Base-by-base conservation (phyloP, 1,140 invertebrate species). In the Aradophagus sp. region DNA sequence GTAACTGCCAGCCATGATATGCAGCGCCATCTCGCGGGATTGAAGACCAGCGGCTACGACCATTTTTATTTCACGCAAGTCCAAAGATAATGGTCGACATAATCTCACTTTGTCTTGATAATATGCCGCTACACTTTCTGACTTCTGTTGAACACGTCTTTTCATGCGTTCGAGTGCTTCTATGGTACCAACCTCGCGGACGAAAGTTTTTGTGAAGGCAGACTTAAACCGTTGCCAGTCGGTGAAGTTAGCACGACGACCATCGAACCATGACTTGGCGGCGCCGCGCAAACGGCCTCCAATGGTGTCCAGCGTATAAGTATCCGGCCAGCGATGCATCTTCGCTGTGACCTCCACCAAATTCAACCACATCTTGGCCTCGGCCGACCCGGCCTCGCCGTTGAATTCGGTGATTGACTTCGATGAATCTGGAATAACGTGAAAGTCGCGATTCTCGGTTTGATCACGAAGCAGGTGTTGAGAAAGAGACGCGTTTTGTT, bases 21-120 rank as follows among this genome's bases (percentile, higher is more conserved):
- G 58, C 2, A 62, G 6, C 0, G 47, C 45, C 45, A 44, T 14
- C 0, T 62, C 58, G 1, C 38, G 12, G 1, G 45, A 62, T 2
- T 2, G 36, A 2, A 62, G 20, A 0, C 47, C 58, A 4, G 38
- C 29, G 0, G 17, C 38, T 0, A 50, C 42, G 1, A n/a, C 26
- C 10, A 15, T 52, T 20, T 52, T 62, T 0, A 62, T 20, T 16
- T 62, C 45, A 1, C 12, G 10, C 11, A 55, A 55, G 0, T 27
- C 2, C 12, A 62, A 34, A 14, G 42, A 44, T 7, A 62, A 17
- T 1, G 58, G 58, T 6, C 58, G 58, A 36, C 58, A 62, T n/a
- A 42, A 15, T 20, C 50, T 20, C 7, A 55, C 36, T 17, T 42
- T 55, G 0, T 55, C 50, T 2, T 55, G 38, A 23, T 12, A 52